These are phyloP conservation scores for Tipula helvola DNA, from an alignment of 2,888 invertebrate species.

Conservation along the genomic window DNA sequence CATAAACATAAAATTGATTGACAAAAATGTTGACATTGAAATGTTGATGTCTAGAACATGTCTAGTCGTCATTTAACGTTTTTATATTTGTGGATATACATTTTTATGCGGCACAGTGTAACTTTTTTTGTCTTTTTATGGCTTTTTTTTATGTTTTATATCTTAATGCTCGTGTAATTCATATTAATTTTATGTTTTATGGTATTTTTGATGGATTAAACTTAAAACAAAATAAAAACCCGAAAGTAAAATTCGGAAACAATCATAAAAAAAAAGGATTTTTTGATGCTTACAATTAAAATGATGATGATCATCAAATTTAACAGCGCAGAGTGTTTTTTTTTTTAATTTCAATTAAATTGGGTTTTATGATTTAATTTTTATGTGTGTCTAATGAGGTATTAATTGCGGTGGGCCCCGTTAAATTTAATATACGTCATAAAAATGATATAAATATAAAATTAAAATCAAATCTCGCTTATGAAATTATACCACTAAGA, in stretches of 20 bases:
- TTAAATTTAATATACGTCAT: neutral
- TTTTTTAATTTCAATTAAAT: neutral
- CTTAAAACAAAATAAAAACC: neutral
- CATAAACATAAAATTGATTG: conserved; percentile 4
- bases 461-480: neutral
- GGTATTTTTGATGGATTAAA: neutral
- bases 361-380: neutral
- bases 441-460: neutral
- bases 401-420: neutral
- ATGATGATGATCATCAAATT: neutral
- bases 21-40: neutral
- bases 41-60: conserved; percentile 6
- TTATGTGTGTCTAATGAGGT: neutral
- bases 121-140: neutral
- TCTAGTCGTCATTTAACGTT: neutral
- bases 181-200: neutral
- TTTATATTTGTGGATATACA: neutral
- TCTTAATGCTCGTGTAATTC: neutral
- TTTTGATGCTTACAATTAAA: neutral
- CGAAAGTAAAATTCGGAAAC: neutral
- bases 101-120: neutral
- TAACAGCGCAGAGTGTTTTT: neutral
- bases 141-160: neutral
- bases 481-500: neutral
- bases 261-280: neutral